Evolutionary conservation across 2,797 vertebrate genomes (phyloP), one percentile per base, ranked within the genome.

Genomic region (Halcyon chelicuti): DNA sequence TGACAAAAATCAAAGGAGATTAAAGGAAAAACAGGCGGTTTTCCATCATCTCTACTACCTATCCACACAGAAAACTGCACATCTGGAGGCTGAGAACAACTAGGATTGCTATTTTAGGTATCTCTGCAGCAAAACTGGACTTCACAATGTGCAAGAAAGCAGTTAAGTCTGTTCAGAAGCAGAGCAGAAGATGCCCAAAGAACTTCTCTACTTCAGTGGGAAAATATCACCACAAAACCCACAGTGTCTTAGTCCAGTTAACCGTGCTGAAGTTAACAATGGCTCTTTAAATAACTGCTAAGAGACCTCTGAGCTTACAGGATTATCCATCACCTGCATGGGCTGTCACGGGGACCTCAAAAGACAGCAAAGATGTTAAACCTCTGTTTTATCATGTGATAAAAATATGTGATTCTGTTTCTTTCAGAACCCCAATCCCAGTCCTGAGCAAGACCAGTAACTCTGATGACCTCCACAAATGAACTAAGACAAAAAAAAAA

Each of bases 281-380:
- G 37, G 58, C 42, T 54, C 91, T 67, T 67, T 60, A 85, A 85
- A 93, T 57, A 88, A 76, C 82, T 19, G 40, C 71, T 51, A 18
- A 65, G 51, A 79, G 84, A 90, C 37, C 62, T 93, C 80, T 61
- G 54, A 83, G 37, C 60, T 88, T 67, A 51, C 40, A 85, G 71
- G 63, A 85, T 77, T 89, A 93, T 95, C 72, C 77, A 95, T 95
- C 93, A 95, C 71, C 86, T 94, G 67, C 25, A 68, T 0, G 12
- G 47, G 31, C 31, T 85, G 39, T 2, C 67, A 54, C 33, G 19
- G 37, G 22, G 16, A 66, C 15, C 31, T 21, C 66, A 28, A 93
- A 57, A 49, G 62, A 79, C 66, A 52, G 49, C 21, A 62, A 83
- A 78, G 68, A 52, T n/a, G 26, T 79, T 42, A 79, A 91, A 40